A percentile compares a stretch with the other conserved stretches of the same genome.
Evolutionary conservation across 2,888 invertebrate genomes (phyloP).

Genomic region (Erebia palarica): DNA sequence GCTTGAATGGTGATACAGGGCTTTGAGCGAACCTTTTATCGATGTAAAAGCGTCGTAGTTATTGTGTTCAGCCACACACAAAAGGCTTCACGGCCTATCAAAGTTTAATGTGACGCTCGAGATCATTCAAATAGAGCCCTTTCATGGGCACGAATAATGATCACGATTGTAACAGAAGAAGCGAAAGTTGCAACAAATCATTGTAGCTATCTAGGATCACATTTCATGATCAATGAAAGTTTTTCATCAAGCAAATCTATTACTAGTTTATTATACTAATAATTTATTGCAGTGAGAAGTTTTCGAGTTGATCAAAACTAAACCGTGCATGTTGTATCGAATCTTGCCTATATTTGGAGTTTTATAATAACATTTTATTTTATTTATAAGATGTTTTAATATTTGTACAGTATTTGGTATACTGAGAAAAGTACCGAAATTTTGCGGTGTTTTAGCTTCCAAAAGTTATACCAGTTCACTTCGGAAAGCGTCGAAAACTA

Average conservation of each 20-base stretch:
- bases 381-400: too few species aligned
- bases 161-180: conserved; percentile 41
- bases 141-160: conserved; percentile 44
- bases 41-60: conserved; percentile 13
- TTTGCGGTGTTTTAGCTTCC: too few species aligned
- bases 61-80: conserved; percentile 26
- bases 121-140: conserved; percentile 54
- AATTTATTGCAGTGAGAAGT: conserved; percentile 4
- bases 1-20: conserved; percentile 8
- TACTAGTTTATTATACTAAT: conserved; percentile 7
- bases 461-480: too few species aligned
- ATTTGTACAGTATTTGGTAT: too few species aligned
- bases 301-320: not conserved
- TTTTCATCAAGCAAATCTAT: conserved; percentile 3
- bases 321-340: too few species aligned
- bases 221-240: conserved; percentile 25
- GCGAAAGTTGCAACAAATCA: conserved; percentile 49
- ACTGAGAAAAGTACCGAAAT: too few species aligned
- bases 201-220: conserved; percentile 24
- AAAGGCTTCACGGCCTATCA: conserved; percentile 34
- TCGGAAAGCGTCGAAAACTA: too few species aligned
- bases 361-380: too few species aligned
- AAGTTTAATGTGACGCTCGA: conserved; percentile 41
- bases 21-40: conserved; percentile 21
- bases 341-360: too few species aligned